Evolutionary conservation across 2,113 vertebrate genomes (phyloP).

Genomic region (Chaetura pelagica): DNA sequence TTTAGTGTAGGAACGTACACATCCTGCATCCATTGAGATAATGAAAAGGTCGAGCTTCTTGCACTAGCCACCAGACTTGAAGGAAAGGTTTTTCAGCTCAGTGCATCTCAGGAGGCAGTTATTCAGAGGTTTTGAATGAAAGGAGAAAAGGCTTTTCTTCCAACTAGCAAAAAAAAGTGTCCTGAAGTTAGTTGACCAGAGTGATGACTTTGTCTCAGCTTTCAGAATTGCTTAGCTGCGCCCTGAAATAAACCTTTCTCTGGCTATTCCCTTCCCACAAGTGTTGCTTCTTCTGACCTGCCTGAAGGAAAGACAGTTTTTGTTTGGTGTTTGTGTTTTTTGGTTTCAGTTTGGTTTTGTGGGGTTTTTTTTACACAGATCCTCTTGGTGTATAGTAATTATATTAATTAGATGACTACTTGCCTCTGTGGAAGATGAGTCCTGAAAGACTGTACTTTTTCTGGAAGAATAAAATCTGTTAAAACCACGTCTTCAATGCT

Average conservation of each 20-base stretch:
- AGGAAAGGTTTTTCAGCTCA: background rate
- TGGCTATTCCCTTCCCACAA: background rate
- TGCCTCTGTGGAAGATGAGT: background rate
- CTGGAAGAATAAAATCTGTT: background rate
- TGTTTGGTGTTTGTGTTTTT: too few species aligned
- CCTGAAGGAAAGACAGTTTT: background rate
- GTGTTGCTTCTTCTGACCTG: background rate
- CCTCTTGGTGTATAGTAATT: background rate
- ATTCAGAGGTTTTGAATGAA: background rate
- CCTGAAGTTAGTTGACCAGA: background rate
- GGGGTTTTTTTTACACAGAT: background rate
- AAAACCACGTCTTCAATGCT: background rate
- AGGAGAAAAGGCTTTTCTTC: background rate
- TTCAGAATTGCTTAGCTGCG: background rate
- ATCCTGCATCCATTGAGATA: background rate
- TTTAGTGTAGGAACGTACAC: background rate
- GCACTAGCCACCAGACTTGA: background rate
- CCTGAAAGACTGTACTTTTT: background rate
- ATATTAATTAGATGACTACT: background rate
- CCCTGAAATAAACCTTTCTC: background rate
- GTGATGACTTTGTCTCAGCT: background rate
- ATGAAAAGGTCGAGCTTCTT: slow-evolving; percentile 6
- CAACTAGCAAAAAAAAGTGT: background rate
- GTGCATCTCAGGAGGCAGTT: background rate
- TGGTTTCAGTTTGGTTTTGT: background rate